Conservation (phyloP, 2,888 invertebrate species). For the Drosophila cognata region DNA sequence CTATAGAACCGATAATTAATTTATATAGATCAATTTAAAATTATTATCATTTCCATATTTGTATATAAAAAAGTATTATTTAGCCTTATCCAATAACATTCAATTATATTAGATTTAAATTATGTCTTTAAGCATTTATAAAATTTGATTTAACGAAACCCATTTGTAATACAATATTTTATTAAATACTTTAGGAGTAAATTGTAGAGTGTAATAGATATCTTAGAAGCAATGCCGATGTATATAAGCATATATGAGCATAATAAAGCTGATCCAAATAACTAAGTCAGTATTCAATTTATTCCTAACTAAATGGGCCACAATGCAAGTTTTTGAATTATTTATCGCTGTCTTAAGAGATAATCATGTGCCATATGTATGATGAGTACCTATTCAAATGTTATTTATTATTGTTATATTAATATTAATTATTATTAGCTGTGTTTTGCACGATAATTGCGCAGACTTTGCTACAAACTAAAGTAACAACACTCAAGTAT, state of each 20-base stretch:
- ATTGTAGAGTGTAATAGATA: slow-evolving; percentile 25
- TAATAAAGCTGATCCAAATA: slow-evolving; percentile 31
- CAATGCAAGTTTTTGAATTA: background rate
- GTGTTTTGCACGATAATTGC: slow-evolving; percentile 49
- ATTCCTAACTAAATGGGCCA: slow-evolving; percentile 39
- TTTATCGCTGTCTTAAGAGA: slow-evolving; percentile 16
- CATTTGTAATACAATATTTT: slow-evolving; percentile 33
- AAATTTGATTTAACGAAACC: background rate
- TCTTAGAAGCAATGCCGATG: slow-evolving; percentile 14
- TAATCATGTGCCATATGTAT: slow-evolving; percentile 27
- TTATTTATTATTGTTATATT: background rate
- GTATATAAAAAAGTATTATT: background rate
- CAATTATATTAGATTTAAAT: background rate
- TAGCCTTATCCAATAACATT: background rate
- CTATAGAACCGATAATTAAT: background rate
- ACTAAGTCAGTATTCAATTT: slow-evolving; percentile 10
- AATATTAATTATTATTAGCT: background rate
- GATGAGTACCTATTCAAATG: slow-evolving; percentile 13
- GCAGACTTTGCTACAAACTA: slow-evolving; percentile 86
- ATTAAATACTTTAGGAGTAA: slow-evolving; percentile 33
- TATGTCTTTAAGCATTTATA: background rate
- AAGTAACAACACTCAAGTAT: slow-evolving; percentile 55
- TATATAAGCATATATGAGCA: slow-evolving; percentile 11
- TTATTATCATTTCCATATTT: background rate
- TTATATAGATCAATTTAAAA: background rate